Conservation (phyloP, 2,113 vertebrate genomes). For the Callionymus lyra region DNA sequence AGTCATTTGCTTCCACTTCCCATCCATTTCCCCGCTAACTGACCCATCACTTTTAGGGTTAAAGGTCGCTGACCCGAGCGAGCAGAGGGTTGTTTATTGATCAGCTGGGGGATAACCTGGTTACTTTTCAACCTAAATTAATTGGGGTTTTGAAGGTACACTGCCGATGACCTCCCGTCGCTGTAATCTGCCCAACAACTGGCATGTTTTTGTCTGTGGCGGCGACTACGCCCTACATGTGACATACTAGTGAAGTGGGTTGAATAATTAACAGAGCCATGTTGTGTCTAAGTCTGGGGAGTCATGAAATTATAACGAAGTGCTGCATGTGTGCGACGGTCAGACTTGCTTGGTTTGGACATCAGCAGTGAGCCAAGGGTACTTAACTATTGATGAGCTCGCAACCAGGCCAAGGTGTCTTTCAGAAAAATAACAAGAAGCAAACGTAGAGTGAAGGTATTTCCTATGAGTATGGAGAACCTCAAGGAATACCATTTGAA, state of each 20-base stretch:
- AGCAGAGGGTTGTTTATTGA: constrained; percentile 47
- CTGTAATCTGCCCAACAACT: constrained; percentile 52
- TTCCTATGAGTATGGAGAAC: too few species aligned
- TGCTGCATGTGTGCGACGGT: constrained; percentile 9
- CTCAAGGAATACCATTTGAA: too few species aligned
- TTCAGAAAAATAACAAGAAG: too few species aligned
- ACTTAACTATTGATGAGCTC: constrained; percentile 61
- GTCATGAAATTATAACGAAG: constrained; percentile 65
- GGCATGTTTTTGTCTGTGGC: background rate
- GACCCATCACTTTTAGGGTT: constrained; percentile 12
- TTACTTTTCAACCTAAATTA: constrained; percentile 22
- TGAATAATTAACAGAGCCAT: constrained; percentile 62
- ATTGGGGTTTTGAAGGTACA: background rate
- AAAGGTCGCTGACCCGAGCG: constrained; percentile 35
- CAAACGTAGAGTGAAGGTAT: too few species aligned
- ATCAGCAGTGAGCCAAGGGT: constrained; percentile 21
- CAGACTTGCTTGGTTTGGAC: constrained; percentile 34
- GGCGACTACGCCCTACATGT: constrained; percentile 6
- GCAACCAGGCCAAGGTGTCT: constrained; percentile 34
- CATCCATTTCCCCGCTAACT: constrained; percentile 29
- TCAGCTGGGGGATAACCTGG: constrained; percentile 8
- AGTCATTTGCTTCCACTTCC: constrained; percentile 21
- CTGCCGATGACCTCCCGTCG: background rate
- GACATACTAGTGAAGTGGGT: constrained; percentile 7
- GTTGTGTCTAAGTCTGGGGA: constrained; percentile 45